phyloP scores from a whole-genome alignment of 2,888 invertebrate genomes.

The Pheosia gnoma region DNA sequence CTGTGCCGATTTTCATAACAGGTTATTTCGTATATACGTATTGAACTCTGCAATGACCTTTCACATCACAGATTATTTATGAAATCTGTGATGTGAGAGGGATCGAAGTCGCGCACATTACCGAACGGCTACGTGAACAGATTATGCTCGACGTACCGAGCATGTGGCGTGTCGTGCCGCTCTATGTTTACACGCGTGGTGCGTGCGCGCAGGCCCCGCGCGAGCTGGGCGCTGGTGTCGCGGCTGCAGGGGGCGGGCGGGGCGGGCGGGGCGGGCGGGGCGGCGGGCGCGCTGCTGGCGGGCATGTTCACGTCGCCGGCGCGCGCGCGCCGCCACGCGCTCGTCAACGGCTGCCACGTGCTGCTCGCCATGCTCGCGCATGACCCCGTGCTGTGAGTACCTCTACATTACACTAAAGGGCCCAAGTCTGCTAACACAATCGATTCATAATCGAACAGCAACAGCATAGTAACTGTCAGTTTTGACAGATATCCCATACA shows the following conservation, averaged over 20 bases:
- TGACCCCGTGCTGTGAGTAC: slow-evolving; percentile 28
- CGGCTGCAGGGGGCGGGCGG: slow-evolving; percentile 37
- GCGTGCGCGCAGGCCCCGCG: slow-evolving; percentile 12
- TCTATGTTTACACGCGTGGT: slow-evolving; percentile 3
- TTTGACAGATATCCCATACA: no score
- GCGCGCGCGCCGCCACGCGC: slow-evolving; percentile 31
- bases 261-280: slow-evolving; percentile 17
- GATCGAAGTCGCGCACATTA: no score
- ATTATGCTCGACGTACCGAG: background rate
- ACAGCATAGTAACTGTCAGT: no score
- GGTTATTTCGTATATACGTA: no score
- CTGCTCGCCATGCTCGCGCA: slow-evolving; percentile 44
- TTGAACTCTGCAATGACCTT: no score
- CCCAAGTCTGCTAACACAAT: no score
- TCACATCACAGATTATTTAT: no score
- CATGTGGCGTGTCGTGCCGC: background rate
- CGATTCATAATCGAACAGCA: no score
- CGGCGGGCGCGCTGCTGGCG: slow-evolving; percentile 84
- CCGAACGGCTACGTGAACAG: no score
- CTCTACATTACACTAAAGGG: background rate
- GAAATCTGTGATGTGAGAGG: no score
- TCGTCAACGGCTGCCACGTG: slow-evolving; percentile 37
- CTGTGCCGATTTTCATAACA: no score
- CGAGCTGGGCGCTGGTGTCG: background rate
- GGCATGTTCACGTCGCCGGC: slow-evolving; percentile 85